Evolutionary conservation across 2,888 invertebrate genomes (phyloP), one percentile per base, ranked within the genome.

Genomic region (Tineola bisselliella): DNA sequence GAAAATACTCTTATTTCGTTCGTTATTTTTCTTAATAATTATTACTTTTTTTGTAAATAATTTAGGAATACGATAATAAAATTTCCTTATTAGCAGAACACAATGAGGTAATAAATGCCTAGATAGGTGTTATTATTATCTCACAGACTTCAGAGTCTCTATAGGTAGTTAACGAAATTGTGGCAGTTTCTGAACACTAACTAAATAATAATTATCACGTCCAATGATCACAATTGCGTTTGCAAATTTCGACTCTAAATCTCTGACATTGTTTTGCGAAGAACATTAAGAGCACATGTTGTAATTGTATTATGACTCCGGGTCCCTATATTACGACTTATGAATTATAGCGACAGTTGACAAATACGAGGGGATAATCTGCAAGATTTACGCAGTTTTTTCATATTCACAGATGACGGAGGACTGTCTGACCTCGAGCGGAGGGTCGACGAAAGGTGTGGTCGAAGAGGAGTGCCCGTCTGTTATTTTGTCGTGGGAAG

Each of bases 401-500:
- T 58, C 30, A 25, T 58, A n/a, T 58, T 33, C 12, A 68, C 70
- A 73, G 84, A 75, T 84, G 77, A 73, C 74, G 76, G 84, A 81
- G 82, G 86, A 81, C 69, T 84, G 84, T 64, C n/a, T 52, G 44
- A 72, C 67, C 62, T 69, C 71, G 60, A 70, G 69, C 15, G 66
- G 66, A 60, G 66, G 66, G 60, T 69, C 71, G 62, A n/a, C 63
- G 62, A 4, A 59, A 30, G 62, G 62, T 44, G 72, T 69, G 65
- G 66, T 68, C 62, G 87, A 81, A 63, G 87, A 84, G 64, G 88
- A 88, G 66, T 90, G 90, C 68, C 81, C 86, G 65, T 88, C 89
- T 65, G 87, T 88, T 79, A 81, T 89, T 67, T 84, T 89, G 65
- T 90, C 89, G 63, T 92, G 91, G 91, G 90, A 91, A 70, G 91